Base-by-base conservation (phyloP, 2,113 vertebrate species). In the Scomber colias region DNA sequence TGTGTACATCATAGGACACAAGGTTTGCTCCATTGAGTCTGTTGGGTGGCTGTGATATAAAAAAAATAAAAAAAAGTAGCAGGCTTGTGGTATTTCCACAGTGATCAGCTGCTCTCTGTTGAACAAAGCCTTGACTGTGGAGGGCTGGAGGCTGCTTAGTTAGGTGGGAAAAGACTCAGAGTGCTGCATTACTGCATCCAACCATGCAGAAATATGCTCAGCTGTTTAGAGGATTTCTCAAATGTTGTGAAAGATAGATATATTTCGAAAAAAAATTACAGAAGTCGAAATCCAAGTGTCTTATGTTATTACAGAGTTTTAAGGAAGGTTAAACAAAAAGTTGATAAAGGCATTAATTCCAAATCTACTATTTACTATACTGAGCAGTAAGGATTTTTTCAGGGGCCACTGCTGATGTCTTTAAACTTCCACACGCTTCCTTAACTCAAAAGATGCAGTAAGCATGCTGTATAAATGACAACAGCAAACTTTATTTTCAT, bases 91-190 rank as follows among this genome's bases (percentile, higher is more conserved):
- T 56, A 76, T 82, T 89, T 84, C 65, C 76, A 62, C 66, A 80
- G 55, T 60, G 81, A 88, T 93, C 91, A 91, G 84, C 90, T 90
- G 90, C 86, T 85, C 68, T 61, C 24, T 69, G 6, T 71, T 68
- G 68, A 90, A 91, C 90, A 91, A 92, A 90, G 87, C 70, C 15
- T 19, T 44, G 49, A 79, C 74, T 93, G 83, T 92, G 71, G 57
- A 75, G 17, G 24, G 21, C 1, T 50, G 24, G 21, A 50, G 49
- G 75, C 65, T 65, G 67, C 69, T 73, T 48, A 54, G 67, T 55
- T 51, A 60, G 60, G 68, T 82, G 75, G 65, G 70, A 73, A 80
- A 77, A 54, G 16, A 71, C 63, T 75, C 35, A 24, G 59, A 55
- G 35, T 40, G 64, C 75, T 21, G 13, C 19, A 50, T 31, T 68